Percentiles rank a stretch among this genome's conserved stretches.
Conservation (phyloP, 2,888 invertebrate genomes). For the Pyrrhia umbra region DNA sequence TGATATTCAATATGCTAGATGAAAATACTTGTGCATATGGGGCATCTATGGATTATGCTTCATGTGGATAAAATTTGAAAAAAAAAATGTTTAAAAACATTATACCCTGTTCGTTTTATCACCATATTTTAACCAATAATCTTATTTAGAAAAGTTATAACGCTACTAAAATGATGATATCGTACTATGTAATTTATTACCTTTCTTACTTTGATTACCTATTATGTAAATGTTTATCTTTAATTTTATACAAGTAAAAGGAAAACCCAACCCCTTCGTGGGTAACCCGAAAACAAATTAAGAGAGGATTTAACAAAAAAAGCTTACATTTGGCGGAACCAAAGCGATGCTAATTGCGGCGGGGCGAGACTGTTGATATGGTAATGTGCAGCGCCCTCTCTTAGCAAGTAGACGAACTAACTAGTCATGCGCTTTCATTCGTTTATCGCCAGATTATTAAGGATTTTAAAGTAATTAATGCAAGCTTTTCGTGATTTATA, state of each 20-base stretch:
- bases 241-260: not conserved
- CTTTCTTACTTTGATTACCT: too few relatives aligned
- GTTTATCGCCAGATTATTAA: constrained; percentile 51
- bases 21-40: too few relatives aligned
- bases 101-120: too few relatives aligned
- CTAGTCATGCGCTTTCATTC: constrained; percentile 61
- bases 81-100: too few relatives aligned
- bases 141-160: too few relatives aligned
- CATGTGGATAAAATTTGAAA: too few relatives aligned
- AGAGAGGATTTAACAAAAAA: constrained; percentile 81
- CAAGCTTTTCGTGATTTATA: constrained; percentile 17
- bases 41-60: too few relatives aligned
- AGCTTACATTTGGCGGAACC: constrained; percentile 76
- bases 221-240: constrained; percentile 6
- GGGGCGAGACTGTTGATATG: constrained; percentile 67
- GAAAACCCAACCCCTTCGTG: not conserved
- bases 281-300: constrained; percentile 74
- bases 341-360: constrained; percentile 80
- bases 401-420: constrained; percentile 69
- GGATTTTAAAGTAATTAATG: constrained; percentile 49
- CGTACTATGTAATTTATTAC: too few relatives aligned
- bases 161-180: too few relatives aligned
- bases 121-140: too few relatives aligned
- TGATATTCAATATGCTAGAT: too few relatives aligned
- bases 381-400: constrained; percentile 79